Evolutionary conservation across 2,113 vertebrate species (phyloP), one percentile per base, ranked within the genome.

Genomic region (Syngnathus typhle): DNA sequence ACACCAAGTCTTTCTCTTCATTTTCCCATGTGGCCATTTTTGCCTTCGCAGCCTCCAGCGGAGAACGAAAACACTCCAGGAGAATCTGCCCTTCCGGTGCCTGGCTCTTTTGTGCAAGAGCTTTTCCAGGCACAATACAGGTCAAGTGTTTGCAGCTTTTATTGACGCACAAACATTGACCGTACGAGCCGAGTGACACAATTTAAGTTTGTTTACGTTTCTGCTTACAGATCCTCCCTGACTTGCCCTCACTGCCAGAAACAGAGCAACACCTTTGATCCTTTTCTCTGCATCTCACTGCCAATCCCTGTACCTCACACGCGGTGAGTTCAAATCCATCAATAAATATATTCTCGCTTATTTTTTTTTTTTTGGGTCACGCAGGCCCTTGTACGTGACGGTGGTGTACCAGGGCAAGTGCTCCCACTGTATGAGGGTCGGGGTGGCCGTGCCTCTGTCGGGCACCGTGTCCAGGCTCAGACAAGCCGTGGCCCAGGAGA

Each of bases 121-220:
- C 93, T 98, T 88, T 99, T 99, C 88, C 97, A 99, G 89, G 97
- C 96, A 77, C 97, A 99, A 83, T 98, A 99, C 90, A 95, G 96
- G 97, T 98, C 90, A 6, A 58, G n/a, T 7, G 36, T 32, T 43
- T 43, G 41, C 6, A 36, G 2, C 23, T 56, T 36, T 32, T 58
- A 27, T 58, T 58, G 27, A 36, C 55, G 4, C 13, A 4, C 39
- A 62, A 41, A 62, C 60, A 15, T 21, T 16, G 41, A 16, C 60
- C 39, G 9, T 43, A 27, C 23, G 18, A 43, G 39, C 38, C 0
- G 9, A 49, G 1, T 19, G 44, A 49, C 62, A 43, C 4, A 11
- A 12, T 16, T 15, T 60, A 13, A 37, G 58, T 72, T 16, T 62
- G 32, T 3, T 75, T 23, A 10, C 73, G 41, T 76, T 63, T 66